Percentiles rank a stretch among this genome's conserved stretches.
These are phyloP conservation scores for Notothenia coriiceps DNA, from an alignment of 2,113 vertebrate genomes.

Conservation along the genomic window DNA sequence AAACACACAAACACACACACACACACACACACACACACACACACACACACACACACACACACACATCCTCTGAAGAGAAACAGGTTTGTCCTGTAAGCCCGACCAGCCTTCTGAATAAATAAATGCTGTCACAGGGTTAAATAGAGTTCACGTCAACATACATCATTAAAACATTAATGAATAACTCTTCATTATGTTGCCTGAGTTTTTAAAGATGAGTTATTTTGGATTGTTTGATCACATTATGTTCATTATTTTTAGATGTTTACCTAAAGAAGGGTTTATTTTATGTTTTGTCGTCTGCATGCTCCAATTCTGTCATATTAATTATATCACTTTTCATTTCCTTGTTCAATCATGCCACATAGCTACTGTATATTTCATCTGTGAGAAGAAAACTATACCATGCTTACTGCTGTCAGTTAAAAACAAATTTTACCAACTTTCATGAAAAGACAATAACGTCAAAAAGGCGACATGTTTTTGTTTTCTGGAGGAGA, in stretches of 20 bases:
- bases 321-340: slow-evolving; percentile 8
- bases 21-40: neutral
- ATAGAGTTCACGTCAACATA: slow-evolving; percentile 58
- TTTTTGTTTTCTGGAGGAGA: too few relatives aligned
- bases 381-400: neutral
- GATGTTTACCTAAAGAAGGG: slow-evolving; percentile 26
- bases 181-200: slow-evolving; percentile 17
- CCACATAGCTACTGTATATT: slow-evolving; percentile 3
- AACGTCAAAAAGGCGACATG: too few relatives aligned
- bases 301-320: slow-evolving; percentile 28
- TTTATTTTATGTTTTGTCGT: slow-evolving; percentile 3
- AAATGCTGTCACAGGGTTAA: slow-evolving; percentile 56
- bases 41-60: slow-evolving; percentile 5
- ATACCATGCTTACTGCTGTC: neutral
- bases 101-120: slow-evolving; percentile 68
- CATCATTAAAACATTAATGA: slow-evolving; percentile 59
- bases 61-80: slow-evolving; percentile 60
- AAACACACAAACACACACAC: slow-evolving; percentile 30
- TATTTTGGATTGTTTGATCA: slow-evolving; percentile 14
- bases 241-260: slow-evolving; percentile 39
- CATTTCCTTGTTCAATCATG: slow-evolving; percentile 18
- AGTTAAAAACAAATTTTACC: neutral
- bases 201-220: slow-evolving; percentile 2
- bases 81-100: slow-evolving; percentile 68
- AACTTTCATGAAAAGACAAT: too few relatives aligned